Evolutionary conservation across 2,888 invertebrate genomes (phyloP), one percentile per base, ranked within the genome.

Genomic region (Tenthredo distinguenda): DNA sequence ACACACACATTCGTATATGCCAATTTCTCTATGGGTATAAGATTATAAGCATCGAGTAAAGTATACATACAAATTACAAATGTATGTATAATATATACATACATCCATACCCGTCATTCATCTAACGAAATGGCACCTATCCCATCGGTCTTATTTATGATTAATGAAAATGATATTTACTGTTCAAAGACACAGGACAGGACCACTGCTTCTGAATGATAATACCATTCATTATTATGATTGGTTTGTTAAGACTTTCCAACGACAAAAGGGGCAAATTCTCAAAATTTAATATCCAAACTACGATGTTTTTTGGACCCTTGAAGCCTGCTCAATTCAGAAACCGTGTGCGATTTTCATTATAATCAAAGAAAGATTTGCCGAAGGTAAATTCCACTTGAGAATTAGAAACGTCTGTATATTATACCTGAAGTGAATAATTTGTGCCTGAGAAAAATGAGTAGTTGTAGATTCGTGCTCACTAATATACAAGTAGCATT

Each of bases 1-100:
- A 88, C 89, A 87, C 90, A 87, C 88, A 88, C 90, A 89, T 82
- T 81, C 71, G 79, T 85, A 71, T 43, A 47, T 58, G 79, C 71
- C 81, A 40, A 84, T 86, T 84, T 83, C 81, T 82, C 68, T 47
- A 10, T 34, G n/a, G 15, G n/a, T 55, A 55, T 50, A 18, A 40
- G 18, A 37, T 81, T 62, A 81, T 81, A 62, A 58, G 58, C 81
- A 58, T 58, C 12, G 37, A 40, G 37, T 81, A 37, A 81, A 81
- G 58, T 62, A 81, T 62, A 40, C 21, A 62, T 81, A 81, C 81
- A 62, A 50, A 77, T 77, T 77, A 77, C 55, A 62, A 34, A 55
- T 31, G 10, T 62, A 81, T 81, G 81, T 62, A 81, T 62, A 81
- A 81, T 81, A 77, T 58, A 81, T 81, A 62, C 81, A 81, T 21